A percentile compares a stretch with the other conserved stretches of the same genome.
Evolutionary conservation across 2,113 vertebrate species (phyloP).

Genomic region (Pseudopipra pipra): DNA sequence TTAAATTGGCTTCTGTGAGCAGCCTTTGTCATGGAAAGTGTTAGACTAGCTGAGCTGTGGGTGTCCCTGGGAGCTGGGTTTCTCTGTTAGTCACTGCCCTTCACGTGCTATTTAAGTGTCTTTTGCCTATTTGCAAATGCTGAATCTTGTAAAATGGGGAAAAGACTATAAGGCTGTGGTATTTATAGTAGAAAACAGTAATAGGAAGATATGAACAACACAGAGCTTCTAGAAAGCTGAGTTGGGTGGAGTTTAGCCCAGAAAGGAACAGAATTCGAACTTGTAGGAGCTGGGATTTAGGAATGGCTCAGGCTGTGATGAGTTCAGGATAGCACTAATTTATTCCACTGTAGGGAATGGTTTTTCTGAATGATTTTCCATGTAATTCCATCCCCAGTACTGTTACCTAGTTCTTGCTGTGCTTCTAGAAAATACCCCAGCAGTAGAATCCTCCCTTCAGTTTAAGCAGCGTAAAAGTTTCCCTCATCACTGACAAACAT

Average conservation of each 20-base stretch:
- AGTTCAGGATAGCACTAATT: background rate
- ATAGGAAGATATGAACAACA: slow-evolving; percentile 2
- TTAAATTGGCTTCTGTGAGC: slow-evolving; percentile 12
- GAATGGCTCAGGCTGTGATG: background rate
- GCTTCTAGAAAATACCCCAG: background rate
- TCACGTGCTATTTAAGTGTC: background rate
- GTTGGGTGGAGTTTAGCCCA: background rate
- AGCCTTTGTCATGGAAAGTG: slow-evolving; percentile 40
- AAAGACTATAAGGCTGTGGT: background rate
- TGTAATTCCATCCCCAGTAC: background rate
- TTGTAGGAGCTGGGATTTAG: background rate
- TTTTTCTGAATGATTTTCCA: background rate
- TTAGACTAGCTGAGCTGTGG: slow-evolving; percentile 36
- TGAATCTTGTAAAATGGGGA: background rate
- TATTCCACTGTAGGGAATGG: background rate
- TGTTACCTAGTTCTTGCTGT: background rate
- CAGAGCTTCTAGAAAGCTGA: background rate
- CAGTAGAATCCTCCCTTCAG: background rate
- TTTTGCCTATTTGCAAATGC: background rate
- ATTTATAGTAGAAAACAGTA: background rate
- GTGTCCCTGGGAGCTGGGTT: slow-evolving; percentile 4
- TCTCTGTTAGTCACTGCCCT: slow-evolving; percentile 42
- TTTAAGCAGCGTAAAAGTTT: background rate
- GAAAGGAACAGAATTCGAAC: background rate
- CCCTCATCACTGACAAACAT: background rate